Base-by-base conservation (phyloP, 1,140 invertebrate genomes). In the Nasonia giraulti region DNA sequence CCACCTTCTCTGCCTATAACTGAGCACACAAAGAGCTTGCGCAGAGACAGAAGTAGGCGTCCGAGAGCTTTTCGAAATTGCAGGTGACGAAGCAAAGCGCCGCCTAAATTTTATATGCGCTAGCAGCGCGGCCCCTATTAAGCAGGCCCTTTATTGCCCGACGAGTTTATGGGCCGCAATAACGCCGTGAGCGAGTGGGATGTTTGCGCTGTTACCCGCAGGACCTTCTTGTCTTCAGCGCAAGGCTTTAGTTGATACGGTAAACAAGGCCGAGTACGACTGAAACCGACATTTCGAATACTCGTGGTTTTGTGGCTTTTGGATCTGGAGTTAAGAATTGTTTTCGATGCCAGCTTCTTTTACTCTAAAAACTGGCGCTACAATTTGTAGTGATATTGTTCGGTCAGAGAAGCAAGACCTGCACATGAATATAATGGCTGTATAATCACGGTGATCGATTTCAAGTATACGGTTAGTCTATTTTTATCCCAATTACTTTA, bases 61-160 rank as follows among this genome's bases (percentile, higher is more conserved):
- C 55, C 0, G 55, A n/a, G 55, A 62, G 55, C 17, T n/a, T n/a
- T 6, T 62, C 5, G 17, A n/a, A 62, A 62, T 62, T 62, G 20
- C 55, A 62, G 20, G 55, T 62, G 55, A 62, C 55, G 55, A 62
- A n/a, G 55, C 55, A 62, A 75, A 40, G 73, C 37, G 73, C n/a
- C 73, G 73, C 12, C 73, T 75, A 40, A 75, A 75, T 40, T 75
- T 75, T 37, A 37, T 75, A n/a, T 75, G 73, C 37, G 73, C 17
- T 20, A 17, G 37, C 23, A 10, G 23, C 5, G 68, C 27, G 27
- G 23, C 27, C 37, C 11, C 27, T 10, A 75, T 75, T 75, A 75
- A 75, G 31, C 8, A 75, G 14, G 37, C 73, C 73, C 73, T 75
- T 75, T 75, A 75, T 75, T 40, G 37, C 37, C 17, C 73, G 37